These are phyloP conservation scores for Pomatorhinus ruficollis DNA, from an alignment of 2,113 vertebrate genomes.

Conservation along the genomic window DNA sequence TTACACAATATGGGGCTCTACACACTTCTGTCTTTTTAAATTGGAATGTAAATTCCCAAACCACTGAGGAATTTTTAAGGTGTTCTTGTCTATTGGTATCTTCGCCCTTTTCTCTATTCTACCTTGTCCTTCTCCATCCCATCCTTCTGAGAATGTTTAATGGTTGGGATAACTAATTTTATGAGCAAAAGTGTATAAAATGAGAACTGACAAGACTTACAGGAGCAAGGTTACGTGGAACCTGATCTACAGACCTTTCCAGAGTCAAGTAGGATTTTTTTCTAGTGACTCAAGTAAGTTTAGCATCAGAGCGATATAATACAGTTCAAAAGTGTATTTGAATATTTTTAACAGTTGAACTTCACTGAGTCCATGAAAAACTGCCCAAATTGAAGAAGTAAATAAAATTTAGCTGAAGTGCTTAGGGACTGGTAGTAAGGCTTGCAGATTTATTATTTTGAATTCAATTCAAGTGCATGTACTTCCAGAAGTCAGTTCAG, in stretches of 20 bases:
- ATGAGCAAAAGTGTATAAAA: background rate
- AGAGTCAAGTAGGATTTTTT: background rate
- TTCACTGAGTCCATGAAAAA: background rate
- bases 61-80: background rate
- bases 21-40: background rate
- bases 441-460: background rate
- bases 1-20: background rate
- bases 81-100: background rate
- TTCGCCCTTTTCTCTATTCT: background rate
- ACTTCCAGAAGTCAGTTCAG: slow-evolving; percentile 6
- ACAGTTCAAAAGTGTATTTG: background rate
- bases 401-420: background rate
- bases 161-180: background rate
- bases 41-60: background rate
- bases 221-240: background rate
- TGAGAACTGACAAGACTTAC: background rate
- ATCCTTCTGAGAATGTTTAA: background rate
- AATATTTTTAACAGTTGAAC: background rate
- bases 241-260: background rate
- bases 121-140: background rate
- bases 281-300: background rate
- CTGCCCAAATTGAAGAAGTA: background rate
- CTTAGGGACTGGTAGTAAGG: background rate
- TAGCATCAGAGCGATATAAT: background rate
- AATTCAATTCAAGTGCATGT: background rate